These are phyloP conservation scores for Leptinotarsa rubiginosa DNA, from an alignment of 2,888 invertebrate species.

Conservation along the genomic window DNA sequence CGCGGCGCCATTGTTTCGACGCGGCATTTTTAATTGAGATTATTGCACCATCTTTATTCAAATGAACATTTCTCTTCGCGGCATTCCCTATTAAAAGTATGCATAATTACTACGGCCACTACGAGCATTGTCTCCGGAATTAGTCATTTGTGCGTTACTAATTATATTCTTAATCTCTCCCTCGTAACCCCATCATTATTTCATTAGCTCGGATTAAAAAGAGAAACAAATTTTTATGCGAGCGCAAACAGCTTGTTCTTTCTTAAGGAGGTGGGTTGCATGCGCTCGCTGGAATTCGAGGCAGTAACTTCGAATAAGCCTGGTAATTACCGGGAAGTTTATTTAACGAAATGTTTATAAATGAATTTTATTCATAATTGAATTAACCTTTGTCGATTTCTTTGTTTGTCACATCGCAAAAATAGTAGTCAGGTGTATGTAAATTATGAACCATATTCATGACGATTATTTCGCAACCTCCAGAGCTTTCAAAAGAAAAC, in stretches of 20 bases:
- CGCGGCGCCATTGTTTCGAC: slow-evolving; percentile 63
- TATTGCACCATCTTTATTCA: slow-evolving; percentile 67
- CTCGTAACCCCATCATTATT: slow-evolving; percentile 60
- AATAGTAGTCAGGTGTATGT: too few species aligned
- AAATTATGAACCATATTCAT: too few species aligned
- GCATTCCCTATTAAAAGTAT: slow-evolving; percentile 65
- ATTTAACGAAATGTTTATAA: not conserved
- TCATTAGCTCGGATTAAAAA: slow-evolving; percentile 51
- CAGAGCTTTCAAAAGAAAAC: too few species aligned
- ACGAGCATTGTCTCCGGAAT: slow-evolving; percentile 64
- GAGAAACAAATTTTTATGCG: slow-evolving; percentile 50
- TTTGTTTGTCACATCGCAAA: too few species aligned
- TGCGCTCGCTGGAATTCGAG: slow-evolving; percentile 8
- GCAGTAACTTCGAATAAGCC: slow-evolving; percentile 23
- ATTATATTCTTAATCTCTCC: slow-evolving; percentile 65
- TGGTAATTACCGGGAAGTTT: slow-evolving; percentile 1
- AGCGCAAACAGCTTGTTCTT: slow-evolving; percentile 45
- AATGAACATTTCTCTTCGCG: slow-evolving; percentile 62
- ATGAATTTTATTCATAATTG: not conserved
- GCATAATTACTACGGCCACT: slow-evolving; percentile 62
- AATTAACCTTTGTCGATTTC: too few species aligned
- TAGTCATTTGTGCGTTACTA: slow-evolving; percentile 67
- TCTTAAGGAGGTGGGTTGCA: slow-evolving; percentile 26
- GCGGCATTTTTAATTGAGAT: slow-evolving; percentile 67
- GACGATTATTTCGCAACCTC: too few species aligned